Evolutionary conservation across 2,888 invertebrate species (phyloP).

Genomic region (Brassicogethes aeneus): DNA sequence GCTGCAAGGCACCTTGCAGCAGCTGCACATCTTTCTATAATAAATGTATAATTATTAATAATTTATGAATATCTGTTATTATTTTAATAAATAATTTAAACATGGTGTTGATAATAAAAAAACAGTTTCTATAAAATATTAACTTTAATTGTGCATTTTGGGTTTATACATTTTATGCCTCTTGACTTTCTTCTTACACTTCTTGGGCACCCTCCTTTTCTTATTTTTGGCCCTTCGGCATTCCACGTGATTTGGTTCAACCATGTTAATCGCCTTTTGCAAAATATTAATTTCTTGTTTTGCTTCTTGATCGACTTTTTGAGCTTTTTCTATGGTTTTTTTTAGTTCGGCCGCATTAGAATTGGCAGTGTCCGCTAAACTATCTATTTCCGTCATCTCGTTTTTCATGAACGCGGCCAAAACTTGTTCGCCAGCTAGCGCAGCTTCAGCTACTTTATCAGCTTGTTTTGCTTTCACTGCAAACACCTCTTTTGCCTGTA

Average conservation of each 20-base stretch:
- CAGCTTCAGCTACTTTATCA: neutral
- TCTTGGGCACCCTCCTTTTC: too few relatives aligned
- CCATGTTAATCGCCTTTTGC: neutral
- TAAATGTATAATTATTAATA: too few relatives aligned
- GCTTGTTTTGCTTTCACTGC: neutral
- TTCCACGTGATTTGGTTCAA: neutral
- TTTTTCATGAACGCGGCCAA: neutral
- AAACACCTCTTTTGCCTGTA: neutral
- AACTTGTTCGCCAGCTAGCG: neutral
- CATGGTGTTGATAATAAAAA: too few relatives aligned
- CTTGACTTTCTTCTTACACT: too few relatives aligned
- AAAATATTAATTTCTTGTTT: neutral
- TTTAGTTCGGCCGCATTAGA: neutral
- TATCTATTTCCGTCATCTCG: neutral
- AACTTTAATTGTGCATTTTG: too few relatives aligned
- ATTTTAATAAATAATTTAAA: too few relatives aligned
- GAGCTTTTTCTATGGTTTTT: neutral
- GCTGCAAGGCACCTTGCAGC: constrained; percentile 44
- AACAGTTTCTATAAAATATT: too few relatives aligned
- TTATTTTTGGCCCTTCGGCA: too few relatives aligned
- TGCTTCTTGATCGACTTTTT: neutral
- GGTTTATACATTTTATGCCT: too few relatives aligned
- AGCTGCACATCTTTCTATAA: constrained; percentile 40
- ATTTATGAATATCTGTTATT: too few relatives aligned
- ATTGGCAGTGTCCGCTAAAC: neutral